phyloP scores from a whole-genome alignment of 2,888 invertebrate genomes.

The Metacarcinus magister region DNA sequence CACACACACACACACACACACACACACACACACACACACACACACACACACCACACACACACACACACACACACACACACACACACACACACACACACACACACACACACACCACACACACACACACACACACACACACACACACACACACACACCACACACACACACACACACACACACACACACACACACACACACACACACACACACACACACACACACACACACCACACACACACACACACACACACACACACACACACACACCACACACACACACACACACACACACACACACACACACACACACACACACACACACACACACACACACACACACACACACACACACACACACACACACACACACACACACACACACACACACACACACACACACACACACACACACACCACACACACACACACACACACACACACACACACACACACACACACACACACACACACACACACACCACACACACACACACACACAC shows the following conservation, averaged over 20 bases:
- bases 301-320: not conserved
- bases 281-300: not conserved
- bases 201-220: slow-evolving; percentile 37
- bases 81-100: not conserved
- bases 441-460: too few species aligned
- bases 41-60: slow-evolving; percentile 30
- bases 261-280: slow-evolving; percentile 39
- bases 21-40: not conserved
- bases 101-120: not conserved
- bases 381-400: too few species aligned
- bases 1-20: not conserved
- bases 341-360: too few species aligned
- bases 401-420: too few species aligned
- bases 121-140: slow-evolving; percentile 63
- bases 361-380: too few species aligned
- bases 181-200: slow-evolving; percentile 55
- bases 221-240: not conserved
- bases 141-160: not conserved
- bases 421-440: too few species aligned
- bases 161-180: not conserved
- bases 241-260: not conserved
- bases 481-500: too few species aligned
- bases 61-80: slow-evolving; percentile 16
- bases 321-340: slow-evolving; percentile 54
- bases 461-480: too few species aligned